These are phyloP conservation scores for Cerceris rybyensis DNA, from an alignment of 2,888 invertebrate species.

Conservation along the genomic window DNA sequence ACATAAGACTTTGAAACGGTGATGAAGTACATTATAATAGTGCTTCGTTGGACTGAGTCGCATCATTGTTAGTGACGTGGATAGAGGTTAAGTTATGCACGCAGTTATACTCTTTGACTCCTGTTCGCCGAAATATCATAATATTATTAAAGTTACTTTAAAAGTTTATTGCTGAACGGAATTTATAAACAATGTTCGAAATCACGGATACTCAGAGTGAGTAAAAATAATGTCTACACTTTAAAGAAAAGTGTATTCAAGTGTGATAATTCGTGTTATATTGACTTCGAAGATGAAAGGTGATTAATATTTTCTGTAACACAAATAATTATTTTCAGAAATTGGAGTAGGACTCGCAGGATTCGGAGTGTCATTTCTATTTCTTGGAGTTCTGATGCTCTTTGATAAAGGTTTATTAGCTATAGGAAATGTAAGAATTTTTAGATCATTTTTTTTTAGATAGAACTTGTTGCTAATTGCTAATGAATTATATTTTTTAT, in stretches of 20 bases:
- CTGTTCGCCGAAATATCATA: constrained; percentile 18
- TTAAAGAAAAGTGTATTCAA: no score
- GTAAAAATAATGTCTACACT: constrained; percentile 73
- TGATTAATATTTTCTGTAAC: not conserved
- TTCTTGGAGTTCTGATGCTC: constrained; percentile 94
- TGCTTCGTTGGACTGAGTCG: constrained; percentile 37
- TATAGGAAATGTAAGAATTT: constrained; percentile 96
- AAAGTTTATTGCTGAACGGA: constrained; percentile 16
- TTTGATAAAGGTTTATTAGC: constrained; percentile 99
- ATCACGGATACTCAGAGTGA: constrained; percentile 93
- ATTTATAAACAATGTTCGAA: constrained; percentile 87
- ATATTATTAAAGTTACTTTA: no score
- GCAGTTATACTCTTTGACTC: constrained; percentile 35
- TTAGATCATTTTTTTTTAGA: not conserved
- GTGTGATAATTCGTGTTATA: not conserved
- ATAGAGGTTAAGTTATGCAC: constrained; percentile 73
- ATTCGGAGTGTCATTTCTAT: constrained; percentile 97
- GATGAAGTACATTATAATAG: constrained; percentile 29
- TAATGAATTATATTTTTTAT: constrained; percentile 17
- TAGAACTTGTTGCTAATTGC: not conserved
- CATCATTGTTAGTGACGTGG: constrained; percentile 76
- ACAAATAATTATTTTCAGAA: constrained; percentile 85
- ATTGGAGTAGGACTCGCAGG: constrained; percentile 98
- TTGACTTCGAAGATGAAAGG: not conserved
- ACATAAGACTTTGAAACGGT: constrained; percentile 19